A percentile compares a stretch with the other conserved stretches of the same genome.
Conservation (phyloP, 2,888 invertebrate species). For the Spialia ferax region DNA sequence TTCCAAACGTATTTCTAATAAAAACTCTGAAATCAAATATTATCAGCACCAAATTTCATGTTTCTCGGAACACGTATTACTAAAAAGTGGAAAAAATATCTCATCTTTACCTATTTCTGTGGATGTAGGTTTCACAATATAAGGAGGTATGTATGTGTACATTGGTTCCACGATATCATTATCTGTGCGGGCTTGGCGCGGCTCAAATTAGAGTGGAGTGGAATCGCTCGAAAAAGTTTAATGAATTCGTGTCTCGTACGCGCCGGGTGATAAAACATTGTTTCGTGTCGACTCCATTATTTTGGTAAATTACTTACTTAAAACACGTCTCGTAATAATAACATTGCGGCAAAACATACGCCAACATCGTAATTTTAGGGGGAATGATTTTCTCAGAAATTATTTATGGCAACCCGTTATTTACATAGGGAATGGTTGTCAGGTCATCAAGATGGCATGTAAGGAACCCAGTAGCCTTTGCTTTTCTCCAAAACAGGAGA, state of each 20-base stretch:
- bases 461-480: too few species aligned
- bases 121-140: neutral
- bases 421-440: too few species aligned
- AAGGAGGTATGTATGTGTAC: neutral
- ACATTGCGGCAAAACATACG: neutral
- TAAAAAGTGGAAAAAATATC: too few species aligned
- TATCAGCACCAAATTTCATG: too few species aligned
- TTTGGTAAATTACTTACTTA: neutral
- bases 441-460: too few species aligned
- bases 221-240: conserved; percentile 5
- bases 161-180: neutral
- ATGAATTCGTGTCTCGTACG: conserved; percentile 9
- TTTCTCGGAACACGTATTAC: too few species aligned
- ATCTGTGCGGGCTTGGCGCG: neutral
- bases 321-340: neutral
- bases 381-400: neutral
- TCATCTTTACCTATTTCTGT: neutral
- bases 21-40: too few species aligned
- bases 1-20: too few species aligned
- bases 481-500: too few species aligned
- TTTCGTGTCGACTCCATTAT: conserved; percentile 2
- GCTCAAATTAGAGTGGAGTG: neutral
- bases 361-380: neutral
- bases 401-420: too few species aligned
- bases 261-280: conserved; percentile 3